phyloP scores from a whole-genome alignment of 2,113 vertebrate species.

The Acanthochromis polyacanthus region DNA sequence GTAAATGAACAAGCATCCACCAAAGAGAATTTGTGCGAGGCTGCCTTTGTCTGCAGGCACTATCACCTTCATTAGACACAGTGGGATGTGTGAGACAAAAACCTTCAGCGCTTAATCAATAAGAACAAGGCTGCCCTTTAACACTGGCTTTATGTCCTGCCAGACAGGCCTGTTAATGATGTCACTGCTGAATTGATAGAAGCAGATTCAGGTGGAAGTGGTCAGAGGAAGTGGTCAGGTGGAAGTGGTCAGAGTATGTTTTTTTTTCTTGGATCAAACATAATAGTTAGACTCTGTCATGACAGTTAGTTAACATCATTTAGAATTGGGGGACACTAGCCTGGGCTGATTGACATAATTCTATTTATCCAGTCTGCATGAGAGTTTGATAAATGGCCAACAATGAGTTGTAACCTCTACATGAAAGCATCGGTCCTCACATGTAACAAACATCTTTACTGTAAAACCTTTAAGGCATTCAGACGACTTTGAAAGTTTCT shows the following conservation, averaged over 20 bases:
- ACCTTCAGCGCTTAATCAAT: constrained; percentile 30
- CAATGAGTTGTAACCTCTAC: constrained; percentile 46
- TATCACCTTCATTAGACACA: constrained; percentile 14
- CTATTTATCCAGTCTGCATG: constrained; percentile 13
- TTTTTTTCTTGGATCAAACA: not conserved
- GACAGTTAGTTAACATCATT: constrained; percentile 4
- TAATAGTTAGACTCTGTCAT: not conserved
- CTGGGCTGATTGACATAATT: constrained; percentile 7
- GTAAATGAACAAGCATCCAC: not conserved
- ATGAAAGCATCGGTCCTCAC: not conserved
- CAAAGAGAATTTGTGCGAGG: not conserved
- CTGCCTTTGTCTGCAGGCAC: constrained; percentile 2
- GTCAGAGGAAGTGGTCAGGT: not conserved
- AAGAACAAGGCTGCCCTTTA: constrained; percentile 23
- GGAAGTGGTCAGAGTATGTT: not conserved
- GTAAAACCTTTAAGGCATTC: not conserved
- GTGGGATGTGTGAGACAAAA: constrained; percentile 24
- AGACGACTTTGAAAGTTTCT: not conserved
- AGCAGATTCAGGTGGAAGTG: constrained; percentile 10
- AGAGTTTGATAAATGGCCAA: constrained; percentile 25
- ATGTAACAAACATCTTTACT: no score
- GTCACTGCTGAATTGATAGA: constrained; percentile 18
- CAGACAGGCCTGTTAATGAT: constrained; percentile 43
- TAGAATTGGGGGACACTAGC: not conserved
- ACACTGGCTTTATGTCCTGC: constrained; percentile 31